phyloP scores from a whole-genome alignment of 2,113 vertebrate species.

The Pterocles orientalis region DNA sequence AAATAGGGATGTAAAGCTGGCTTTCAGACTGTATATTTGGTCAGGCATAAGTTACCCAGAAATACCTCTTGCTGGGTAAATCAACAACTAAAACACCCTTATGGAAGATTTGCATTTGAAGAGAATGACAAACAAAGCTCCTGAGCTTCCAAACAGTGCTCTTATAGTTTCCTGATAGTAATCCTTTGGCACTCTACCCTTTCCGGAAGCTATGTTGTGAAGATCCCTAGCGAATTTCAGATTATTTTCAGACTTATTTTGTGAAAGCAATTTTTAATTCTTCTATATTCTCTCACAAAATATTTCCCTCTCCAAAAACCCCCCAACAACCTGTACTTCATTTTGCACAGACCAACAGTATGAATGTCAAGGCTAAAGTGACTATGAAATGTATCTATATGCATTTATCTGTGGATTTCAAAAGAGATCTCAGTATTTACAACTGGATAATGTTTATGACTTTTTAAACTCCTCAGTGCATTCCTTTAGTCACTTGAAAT shows the following conservation, averaged over 20 bases:
- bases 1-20: not conserved
- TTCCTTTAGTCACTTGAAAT: not conserved
- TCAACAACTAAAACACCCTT: not conserved
- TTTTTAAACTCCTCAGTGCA: not conserved
- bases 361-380: conserved; percentile 8
- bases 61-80: not conserved
- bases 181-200: not conserved
- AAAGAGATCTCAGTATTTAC: not conserved
- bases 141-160: not conserved
- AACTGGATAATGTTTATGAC: not conserved
- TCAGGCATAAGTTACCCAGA: not conserved
- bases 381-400: not conserved
- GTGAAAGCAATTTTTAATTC: conserved; percentile 4
- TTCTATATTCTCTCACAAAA: not conserved
- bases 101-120: not conserved
- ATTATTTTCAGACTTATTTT: not conserved
- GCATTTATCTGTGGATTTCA: not conserved
- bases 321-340: not conserved
- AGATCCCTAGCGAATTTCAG: not conserved
- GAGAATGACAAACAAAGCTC: not conserved
- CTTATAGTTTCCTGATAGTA: not conserved
- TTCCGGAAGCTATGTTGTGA: not conserved
- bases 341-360: conserved; percentile 25
- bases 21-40: not conserved
- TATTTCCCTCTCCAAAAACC: not conserved